phyloP scores from a whole-genome alignment of 2,113 vertebrate species.

The Pyxicephalus adspersus region DNA sequence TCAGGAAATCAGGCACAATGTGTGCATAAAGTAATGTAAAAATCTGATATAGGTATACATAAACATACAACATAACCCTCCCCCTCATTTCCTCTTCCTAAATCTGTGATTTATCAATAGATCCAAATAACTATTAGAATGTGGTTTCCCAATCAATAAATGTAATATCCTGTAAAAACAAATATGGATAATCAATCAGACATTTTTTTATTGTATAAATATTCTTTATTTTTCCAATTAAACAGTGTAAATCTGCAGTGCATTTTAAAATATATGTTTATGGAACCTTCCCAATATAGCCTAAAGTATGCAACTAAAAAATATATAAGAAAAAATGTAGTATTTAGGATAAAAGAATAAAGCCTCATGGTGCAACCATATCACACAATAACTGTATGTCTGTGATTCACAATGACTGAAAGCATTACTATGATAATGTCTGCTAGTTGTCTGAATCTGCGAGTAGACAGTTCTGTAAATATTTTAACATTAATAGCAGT shows the following conservation, averaged over 20 bases:
- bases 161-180: neutral
- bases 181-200: neutral
- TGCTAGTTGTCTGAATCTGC: neutral
- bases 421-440: neutral
- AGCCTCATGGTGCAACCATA: neutral
- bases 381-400: conserved; percentile 30
- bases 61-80: too few species aligned
- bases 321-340: neutral
- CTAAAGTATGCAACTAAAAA: too few species aligned
- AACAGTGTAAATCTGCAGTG: too few species aligned
- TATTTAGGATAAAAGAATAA: conserved; percentile 27
- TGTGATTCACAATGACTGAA: neutral
- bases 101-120: too few species aligned
- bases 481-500: conserved; percentile 29
- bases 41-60: too few species aligned
- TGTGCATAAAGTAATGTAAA: too few species aligned
- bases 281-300: too few species aligned
- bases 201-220: neutral
- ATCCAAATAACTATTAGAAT: neutral
- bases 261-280: too few species aligned
- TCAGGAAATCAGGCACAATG: too few species aligned
- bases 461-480: conserved; percentile 25
- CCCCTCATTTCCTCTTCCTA: too few species aligned
- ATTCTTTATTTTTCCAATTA: too few species aligned
- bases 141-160: neutral